Evolutionary conservation across 2,888 invertebrate genomes (phyloP).

Genomic region (Eilema griseolum): DNA sequence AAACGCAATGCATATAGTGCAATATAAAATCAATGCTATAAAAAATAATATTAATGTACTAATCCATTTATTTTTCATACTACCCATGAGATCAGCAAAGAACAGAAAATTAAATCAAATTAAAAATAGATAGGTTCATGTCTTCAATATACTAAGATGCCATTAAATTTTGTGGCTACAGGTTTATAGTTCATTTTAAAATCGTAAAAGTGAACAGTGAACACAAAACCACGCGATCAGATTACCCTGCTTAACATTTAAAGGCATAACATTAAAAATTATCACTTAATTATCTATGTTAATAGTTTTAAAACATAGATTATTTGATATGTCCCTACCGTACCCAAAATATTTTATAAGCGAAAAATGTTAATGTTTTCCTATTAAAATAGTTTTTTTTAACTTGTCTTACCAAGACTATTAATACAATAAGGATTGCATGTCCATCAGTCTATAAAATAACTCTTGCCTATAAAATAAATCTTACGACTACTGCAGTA

Average conservation of each 20-base stretch:
- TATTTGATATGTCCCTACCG: not conserved
- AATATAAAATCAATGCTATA: slow-evolving; percentile 66
- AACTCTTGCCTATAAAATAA: too few species aligned
- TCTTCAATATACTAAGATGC: not conserved
- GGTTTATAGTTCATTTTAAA: not conserved
- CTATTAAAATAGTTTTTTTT: not conserved
- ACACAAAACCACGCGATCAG: not conserved
- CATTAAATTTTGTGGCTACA: not conserved
- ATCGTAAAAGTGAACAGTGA: not conserved
- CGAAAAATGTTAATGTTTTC: not conserved
- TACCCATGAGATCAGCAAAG: not conserved
- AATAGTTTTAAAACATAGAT: not conserved
- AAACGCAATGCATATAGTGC: slow-evolving; percentile 78
- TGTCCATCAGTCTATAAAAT: not conserved
- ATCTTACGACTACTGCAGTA: too few species aligned
- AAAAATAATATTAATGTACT: too few species aligned
- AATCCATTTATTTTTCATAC: not conserved
- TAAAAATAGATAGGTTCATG: not conserved
- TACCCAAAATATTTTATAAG: not conserved
- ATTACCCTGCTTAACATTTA: not conserved
- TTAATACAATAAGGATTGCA: not conserved
- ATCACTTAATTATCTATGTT: not conserved
- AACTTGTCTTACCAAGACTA: not conserved
- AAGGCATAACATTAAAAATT: not conserved
- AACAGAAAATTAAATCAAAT: not conserved